phyloP scores from a whole-genome alignment of 2,113 vertebrate genomes.

The Nothobranchius furzeri region DNA sequence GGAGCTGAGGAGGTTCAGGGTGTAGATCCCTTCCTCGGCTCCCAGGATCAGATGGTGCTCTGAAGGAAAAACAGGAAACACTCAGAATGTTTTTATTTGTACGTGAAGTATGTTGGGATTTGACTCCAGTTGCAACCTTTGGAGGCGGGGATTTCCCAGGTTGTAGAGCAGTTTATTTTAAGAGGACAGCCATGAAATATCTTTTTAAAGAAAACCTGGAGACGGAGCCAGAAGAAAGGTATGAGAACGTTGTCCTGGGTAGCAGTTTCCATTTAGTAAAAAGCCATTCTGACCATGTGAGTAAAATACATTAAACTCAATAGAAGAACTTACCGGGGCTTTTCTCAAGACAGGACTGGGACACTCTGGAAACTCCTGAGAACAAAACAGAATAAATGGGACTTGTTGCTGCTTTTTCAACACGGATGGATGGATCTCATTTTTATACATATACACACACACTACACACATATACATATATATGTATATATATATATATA shows the following conservation, averaged over 20 bases:
- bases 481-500: too few relatives aligned
- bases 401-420: too few relatives aligned
- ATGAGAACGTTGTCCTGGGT: neutral
- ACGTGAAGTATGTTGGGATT: too few relatives aligned
- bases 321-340: conserved; percentile 65
- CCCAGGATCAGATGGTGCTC: conserved; percentile 88
- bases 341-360: conserved; percentile 68
- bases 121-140: conserved; percentile 73
- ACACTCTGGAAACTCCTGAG: conserved; percentile 60
- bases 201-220: conserved; percentile 84
- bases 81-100: neutral
- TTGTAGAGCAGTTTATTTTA: conserved; percentile 81
- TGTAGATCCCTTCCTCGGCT: conserved; percentile 90
- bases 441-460: too few relatives aligned
- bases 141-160: conserved; percentile 84
- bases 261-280: neutral
- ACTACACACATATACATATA: too few relatives aligned
- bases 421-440: too few relatives aligned
- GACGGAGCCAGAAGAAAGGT: neutral
- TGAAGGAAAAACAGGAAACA: conserved; percentile 46
- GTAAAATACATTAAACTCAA: neutral
- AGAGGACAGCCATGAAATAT: conserved; percentile 90
- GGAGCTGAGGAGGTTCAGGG: conserved; percentile 82
- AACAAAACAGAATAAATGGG: neutral
- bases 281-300: neutral